Evolutionary conservation across 2,113 vertebrate genomes (phyloP).

Genomic region (Rutilus rutilus): DNA sequence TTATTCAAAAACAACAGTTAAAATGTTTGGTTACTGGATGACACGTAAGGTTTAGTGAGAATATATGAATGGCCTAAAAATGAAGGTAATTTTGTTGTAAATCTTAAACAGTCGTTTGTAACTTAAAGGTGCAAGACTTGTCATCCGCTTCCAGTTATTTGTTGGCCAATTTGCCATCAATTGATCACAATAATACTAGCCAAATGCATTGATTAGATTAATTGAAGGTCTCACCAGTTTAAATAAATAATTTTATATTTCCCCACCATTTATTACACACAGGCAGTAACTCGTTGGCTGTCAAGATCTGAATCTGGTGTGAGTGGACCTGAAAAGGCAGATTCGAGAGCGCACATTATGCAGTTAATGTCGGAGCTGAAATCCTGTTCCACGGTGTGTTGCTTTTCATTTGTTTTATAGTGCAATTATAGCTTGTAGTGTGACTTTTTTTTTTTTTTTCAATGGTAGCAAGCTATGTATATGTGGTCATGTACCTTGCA

Average conservation of each 20-base stretch:
- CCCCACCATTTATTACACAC: background rate
- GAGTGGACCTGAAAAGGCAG: slow-evolving; percentile 9
- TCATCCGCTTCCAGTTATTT: too few species aligned
- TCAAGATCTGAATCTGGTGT: background rate
- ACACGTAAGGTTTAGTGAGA: too few species aligned
- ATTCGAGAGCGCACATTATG: slow-evolving; percentile 2
- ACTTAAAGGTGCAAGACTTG: too few species aligned
- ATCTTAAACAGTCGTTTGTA: too few species aligned
- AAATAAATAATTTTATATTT: background rate
- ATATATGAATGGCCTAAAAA: too few species aligned
- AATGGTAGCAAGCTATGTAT: too few species aligned
- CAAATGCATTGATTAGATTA: background rate
- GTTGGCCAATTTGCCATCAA: background rate
- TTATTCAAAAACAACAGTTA: too few species aligned
- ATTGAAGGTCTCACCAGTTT: background rate
- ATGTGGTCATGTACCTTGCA: too few species aligned
- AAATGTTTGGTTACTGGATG: too few species aligned
- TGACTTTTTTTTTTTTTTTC: too few species aligned
- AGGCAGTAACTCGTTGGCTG: background rate
- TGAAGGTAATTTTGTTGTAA: too few species aligned
- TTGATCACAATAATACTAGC: background rate
- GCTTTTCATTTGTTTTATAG: background rate
- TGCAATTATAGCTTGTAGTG: background rate
- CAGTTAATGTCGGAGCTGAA: slow-evolving; percentile 21
- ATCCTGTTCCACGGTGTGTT: slow-evolving; percentile 14